Percentiles rank a stretch among this genome's conserved stretches.
phyloP scores from a whole-genome alignment of 1,140 invertebrate genomes.

The Olivierus martensii region DNA sequence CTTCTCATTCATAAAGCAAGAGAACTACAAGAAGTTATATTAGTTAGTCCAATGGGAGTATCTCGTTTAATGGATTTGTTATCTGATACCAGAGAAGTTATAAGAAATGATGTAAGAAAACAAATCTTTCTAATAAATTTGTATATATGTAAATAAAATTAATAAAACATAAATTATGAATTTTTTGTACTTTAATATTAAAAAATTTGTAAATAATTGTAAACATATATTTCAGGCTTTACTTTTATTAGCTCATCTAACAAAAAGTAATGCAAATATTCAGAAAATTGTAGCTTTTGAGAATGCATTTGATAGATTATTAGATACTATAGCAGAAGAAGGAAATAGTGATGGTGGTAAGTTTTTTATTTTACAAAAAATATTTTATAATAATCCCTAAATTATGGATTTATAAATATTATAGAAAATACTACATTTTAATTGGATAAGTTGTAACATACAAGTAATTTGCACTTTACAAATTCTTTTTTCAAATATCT shows the following conservation, averaged over 20 bases:
- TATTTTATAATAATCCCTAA: no score
- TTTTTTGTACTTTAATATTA: no score
- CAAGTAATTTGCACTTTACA: no score
- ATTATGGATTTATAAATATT: no score
- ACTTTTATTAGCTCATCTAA: constrained; percentile 81
- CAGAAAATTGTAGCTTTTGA: constrained; percentile 99
- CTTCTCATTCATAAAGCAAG: constrained; percentile 63
- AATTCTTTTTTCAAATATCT: no score
- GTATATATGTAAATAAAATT: no score
- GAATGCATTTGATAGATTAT: constrained; percentile 91
- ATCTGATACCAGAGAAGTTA: constrained; percentile 83
- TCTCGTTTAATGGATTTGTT: constrained; percentile 95
- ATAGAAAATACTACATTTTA: no score
- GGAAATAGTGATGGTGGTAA: constrained; percentile 75
- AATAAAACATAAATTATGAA: no score
- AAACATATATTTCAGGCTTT: constrained; percentile 47
- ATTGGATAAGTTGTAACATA: no score
- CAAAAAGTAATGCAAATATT: constrained; percentile 91
- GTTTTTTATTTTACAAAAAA: not conserved
- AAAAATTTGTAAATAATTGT: no score
- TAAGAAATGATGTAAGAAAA: constrained; percentile 74
- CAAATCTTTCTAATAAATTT: not conserved
- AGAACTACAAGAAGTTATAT: constrained; percentile 88
- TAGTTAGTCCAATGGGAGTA: constrained; percentile 92
- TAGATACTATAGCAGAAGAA: constrained; percentile 85